Conservation (phyloP, 2,113 vertebrate species). For the Gnathonemus echidnorhynchus region DNA sequence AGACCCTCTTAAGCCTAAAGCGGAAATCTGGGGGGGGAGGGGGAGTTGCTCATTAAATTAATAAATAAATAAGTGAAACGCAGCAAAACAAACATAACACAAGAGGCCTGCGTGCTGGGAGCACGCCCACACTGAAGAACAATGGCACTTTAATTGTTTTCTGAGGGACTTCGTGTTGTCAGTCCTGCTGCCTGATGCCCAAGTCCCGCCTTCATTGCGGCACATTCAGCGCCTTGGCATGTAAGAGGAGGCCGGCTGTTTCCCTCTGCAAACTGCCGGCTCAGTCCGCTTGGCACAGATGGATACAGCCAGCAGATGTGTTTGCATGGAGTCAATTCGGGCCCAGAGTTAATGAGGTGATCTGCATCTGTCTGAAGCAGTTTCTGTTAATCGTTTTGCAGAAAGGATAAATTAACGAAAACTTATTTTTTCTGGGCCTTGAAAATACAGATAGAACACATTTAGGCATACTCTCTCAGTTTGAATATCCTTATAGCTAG, state of each 20-base stretch:
- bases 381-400: conserved; percentile 55
- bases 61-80: conserved; percentile 15
- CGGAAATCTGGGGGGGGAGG: not conserved
- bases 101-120: conserved; percentile 22
- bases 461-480: not conserved
- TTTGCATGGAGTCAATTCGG: conserved; percentile 51
- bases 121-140: conserved; percentile 24
- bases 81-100: not conserved
- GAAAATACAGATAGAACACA: not conserved
- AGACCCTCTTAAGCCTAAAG: not conserved
- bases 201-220: conserved; percentile 39
- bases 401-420: conserved; percentile 35
- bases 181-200: conserved; percentile 29
- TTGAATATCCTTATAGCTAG: not conserved
- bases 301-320: conserved; percentile 56
- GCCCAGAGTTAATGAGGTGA: conserved; percentile 56
- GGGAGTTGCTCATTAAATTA: not conserved
- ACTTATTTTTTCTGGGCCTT: conserved; percentile 23
- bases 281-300: conserved; percentile 55
- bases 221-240: conserved; percentile 41
- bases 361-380: conserved; percentile 60
- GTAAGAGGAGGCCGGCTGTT: conserved; percentile 45
- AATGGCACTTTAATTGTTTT: conserved; percentile 54
- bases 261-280: conserved; percentile 35
- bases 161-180: conserved; percentile 43